Conservation (phyloP, 2,888 invertebrate species). For the Linnaemya vulpina region DNA sequence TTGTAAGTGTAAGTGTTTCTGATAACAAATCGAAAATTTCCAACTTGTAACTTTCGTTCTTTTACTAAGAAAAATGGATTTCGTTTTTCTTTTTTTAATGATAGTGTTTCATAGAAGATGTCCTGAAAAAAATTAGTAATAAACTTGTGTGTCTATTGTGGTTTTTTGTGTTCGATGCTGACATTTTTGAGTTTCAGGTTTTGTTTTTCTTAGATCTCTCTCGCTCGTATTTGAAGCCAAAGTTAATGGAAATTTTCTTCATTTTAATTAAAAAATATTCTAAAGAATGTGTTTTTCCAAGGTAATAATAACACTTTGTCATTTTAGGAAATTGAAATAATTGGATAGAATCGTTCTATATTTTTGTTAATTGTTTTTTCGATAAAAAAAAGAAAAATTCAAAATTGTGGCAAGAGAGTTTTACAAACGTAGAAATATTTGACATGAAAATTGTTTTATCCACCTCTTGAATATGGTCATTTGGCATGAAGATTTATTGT, state of each 20-base stretch:
- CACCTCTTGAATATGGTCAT: neutral
- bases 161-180: constrained; percentile 14
- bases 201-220: neutral
- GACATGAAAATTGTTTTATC: neutral
- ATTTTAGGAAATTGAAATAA: constrained; percentile 59
- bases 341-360: constrained; percentile 44
- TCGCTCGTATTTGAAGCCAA: constrained; percentile 3
- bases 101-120: neutral
- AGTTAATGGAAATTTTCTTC: constrained; percentile 64
- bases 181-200: neutral
- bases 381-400: neutral
- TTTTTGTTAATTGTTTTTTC: constrained; percentile 27
- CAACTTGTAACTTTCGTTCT: neutral
- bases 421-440: neutral
- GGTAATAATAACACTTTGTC: constrained; percentile 65
- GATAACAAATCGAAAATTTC: constrained; percentile 52
- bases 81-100: neutral
- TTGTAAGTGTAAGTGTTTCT: constrained; percentile 3
- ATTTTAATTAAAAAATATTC: constrained; percentile 69
- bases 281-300: constrained; percentile 18
- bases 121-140: constrained; percentile 14
- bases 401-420: neutral
- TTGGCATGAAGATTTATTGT: neutral
- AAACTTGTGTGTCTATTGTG: constrained; percentile 58
- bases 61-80: neutral